A percentile compares a stretch with the other conserved stretches of the same genome.
phyloP scores from a whole-genome alignment of 1,140 invertebrate genomes.

The Metaphire vulgaris region DNA sequence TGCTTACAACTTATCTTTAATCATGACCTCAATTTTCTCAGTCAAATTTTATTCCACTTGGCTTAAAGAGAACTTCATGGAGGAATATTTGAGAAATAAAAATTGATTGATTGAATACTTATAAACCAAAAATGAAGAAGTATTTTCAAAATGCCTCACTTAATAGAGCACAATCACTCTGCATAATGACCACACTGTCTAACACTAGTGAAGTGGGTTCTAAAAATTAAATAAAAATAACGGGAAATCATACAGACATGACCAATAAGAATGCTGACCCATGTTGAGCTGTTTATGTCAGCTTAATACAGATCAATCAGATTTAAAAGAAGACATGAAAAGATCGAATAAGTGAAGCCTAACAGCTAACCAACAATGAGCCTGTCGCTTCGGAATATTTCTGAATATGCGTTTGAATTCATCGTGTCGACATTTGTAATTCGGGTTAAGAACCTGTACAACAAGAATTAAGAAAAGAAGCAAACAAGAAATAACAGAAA shows the following conservation, averaged over 20 bases:
- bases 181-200: too few species aligned
- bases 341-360: constrained; percentile 42
- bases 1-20: too few species aligned
- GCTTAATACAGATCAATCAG: neutral
- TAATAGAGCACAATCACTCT: too few species aligned
- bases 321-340: neutral
- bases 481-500: too few species aligned
- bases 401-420: constrained; percentile 89
- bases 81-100: too few species aligned
- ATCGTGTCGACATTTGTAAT: constrained; percentile 83
- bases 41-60: too few species aligned
- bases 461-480: neutral
- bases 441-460: constrained; percentile 69
- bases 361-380: constrained; percentile 82
- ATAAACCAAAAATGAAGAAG: too few species aligned
- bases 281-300: neutral
- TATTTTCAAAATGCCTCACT: too few species aligned
- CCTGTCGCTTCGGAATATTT: constrained; percentile 80
- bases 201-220: neutral
- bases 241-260: neutral
- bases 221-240: neutral
- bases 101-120: too few species aligned
- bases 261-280: neutral
- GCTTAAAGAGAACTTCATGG: too few species aligned
- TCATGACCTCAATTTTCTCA: too few species aligned